phyloP scores from a whole-genome alignment of 2,797 vertebrate species.

The Hirundo rustica region DNA sequence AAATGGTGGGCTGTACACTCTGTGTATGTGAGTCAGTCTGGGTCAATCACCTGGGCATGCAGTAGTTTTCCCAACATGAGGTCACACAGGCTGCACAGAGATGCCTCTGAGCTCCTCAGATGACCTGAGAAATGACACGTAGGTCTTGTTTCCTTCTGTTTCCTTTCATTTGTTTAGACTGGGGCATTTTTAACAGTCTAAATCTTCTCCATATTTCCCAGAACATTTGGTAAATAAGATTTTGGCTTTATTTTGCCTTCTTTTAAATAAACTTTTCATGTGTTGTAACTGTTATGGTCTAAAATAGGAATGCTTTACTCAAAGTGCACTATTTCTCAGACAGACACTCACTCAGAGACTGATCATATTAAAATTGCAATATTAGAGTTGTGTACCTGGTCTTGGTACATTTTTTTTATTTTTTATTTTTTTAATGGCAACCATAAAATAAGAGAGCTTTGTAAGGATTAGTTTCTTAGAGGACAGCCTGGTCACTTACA shows the following conservation, averaged over 20 bases:
- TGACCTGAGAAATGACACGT: not conserved
- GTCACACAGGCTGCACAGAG: not conserved
- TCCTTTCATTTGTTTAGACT: not conserved
- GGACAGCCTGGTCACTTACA: not conserved
- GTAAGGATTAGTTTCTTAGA: not conserved
- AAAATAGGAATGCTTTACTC: not conserved
- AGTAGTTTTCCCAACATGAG: not conserved
- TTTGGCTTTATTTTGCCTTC: not conserved
- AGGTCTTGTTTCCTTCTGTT: not conserved
- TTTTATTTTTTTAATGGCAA: not conserved
- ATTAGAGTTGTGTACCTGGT: not conserved
- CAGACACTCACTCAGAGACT: not conserved
- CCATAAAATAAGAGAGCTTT: not conserved
- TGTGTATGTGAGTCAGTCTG: not conserved
- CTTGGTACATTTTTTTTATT: not conserved
- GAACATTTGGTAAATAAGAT: not conserved
- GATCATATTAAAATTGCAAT: not conserved
- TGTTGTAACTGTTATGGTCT: not conserved
- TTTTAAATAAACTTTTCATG: not conserved
- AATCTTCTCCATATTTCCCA: not conserved
- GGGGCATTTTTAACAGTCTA: not conserved
- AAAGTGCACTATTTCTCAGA: not conserved
- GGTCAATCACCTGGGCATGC: not conserved
- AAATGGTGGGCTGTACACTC: rapidly evolving
- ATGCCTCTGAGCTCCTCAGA: not conserved